Evolutionary conservation across 2,113 vertebrate species (phyloP).

Genomic region (Engystomops pustulosus): DNA sequence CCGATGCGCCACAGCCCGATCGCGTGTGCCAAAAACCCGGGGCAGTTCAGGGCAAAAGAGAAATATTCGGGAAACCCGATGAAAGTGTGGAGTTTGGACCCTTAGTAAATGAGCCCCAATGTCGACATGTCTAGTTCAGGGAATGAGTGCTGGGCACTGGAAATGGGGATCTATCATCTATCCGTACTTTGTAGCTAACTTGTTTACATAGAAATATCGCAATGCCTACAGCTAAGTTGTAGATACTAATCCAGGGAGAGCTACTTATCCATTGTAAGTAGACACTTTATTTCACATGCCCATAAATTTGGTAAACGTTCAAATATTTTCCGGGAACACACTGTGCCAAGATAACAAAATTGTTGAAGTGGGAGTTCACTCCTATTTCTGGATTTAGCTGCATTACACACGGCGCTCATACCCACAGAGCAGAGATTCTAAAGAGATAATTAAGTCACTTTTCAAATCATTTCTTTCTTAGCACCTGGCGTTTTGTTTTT

Average conservation of each 20-base stretch:
- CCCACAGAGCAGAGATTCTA: slow-evolving; percentile 4
- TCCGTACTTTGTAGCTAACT: no score
- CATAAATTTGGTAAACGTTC: not conserved
- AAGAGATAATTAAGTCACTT: slow-evolving; percentile 45
- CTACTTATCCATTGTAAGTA: not conserved
- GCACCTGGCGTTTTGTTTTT: slow-evolving; percentile 51
- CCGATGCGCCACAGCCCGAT: no score
- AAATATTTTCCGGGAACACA: not conserved
- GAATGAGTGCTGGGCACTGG: no score
- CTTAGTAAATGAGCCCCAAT: no score
- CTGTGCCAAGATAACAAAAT: slow-evolving; percentile 14
- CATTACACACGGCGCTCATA: not conserved
- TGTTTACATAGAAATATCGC: no score
- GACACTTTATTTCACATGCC: not conserved
- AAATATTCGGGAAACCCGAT: no score
- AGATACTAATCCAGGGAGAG: not conserved
- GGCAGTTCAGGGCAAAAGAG: no score
- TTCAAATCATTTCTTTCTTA: slow-evolving; percentile 34
- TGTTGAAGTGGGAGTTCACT: not conserved
- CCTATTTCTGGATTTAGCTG: not conserved
- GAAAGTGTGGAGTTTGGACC: no score
- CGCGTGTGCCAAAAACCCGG: no score
- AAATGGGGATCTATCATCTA: no score
- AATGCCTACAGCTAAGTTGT: no score
- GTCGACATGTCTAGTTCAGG: no score